These are phyloP conservation scores for Megaceryle maxima DNA, from an alignment of 2,113 vertebrate species.

Conservation along the genomic window DNA sequence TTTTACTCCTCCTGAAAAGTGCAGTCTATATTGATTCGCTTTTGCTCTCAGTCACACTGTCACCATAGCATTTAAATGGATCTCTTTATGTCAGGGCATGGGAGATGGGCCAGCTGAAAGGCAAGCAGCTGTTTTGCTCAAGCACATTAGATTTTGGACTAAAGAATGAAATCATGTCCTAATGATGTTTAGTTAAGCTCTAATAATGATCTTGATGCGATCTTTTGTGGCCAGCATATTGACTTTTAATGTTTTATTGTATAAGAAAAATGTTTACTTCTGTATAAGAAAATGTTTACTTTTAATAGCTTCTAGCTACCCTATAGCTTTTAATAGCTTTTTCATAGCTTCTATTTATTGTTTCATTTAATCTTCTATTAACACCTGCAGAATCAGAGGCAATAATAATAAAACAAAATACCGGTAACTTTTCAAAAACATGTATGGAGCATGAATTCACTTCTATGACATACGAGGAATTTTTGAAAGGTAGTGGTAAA, in stretches of 20 bases:
- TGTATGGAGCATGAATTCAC: not conserved
- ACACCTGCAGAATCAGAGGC: not conserved
- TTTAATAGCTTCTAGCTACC: too few relatives aligned
- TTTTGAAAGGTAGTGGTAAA: not conserved
- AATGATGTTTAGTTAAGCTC: not conserved
- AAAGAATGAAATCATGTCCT: not conserved
- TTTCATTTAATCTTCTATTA: not conserved
- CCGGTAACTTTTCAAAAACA: not conserved
- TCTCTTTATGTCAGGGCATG: not conserved
- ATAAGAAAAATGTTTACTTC: not conserved
- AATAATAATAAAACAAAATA: not conserved
- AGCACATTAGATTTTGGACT: not conserved
- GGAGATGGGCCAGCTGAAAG: not conserved
- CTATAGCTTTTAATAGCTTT: too few relatives aligned
- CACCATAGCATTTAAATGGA: not conserved
- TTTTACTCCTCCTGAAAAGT: not conserved
- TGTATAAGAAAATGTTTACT: not conserved
- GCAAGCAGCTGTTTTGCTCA: not conserved
- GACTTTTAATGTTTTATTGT: not conserved
- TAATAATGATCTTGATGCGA: not conserved
- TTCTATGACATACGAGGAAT: not conserved
- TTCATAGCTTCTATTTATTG: not conserved
- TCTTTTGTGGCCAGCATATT: not conserved
- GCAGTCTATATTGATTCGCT: rapidly evolving
- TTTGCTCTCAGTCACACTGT: not conserved